Evolutionary conservation across 2,113 vertebrate species (phyloP).

Genomic region (Notarius quadriscutis): DNA sequence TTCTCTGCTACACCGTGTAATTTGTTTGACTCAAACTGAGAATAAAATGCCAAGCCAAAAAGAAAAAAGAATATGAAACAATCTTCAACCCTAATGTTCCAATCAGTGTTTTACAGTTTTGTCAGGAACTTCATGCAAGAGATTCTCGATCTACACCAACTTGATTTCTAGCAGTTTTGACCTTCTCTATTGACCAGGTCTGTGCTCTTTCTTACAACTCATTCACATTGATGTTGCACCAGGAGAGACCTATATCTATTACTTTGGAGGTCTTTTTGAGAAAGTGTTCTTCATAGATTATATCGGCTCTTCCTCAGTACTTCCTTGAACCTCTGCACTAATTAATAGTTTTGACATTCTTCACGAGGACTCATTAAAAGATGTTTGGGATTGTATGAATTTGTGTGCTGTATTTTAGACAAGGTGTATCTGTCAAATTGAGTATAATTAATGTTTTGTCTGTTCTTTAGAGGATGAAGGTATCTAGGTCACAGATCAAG

Average conservation of each 20-base stretch:
- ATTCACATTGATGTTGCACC: not conserved
- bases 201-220: not conserved
- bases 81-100: not conserved
- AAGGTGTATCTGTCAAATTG: constrained; percentile 4
- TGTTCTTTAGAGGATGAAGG: constrained; percentile 15
- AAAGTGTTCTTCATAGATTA: not conserved
- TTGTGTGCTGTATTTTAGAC: constrained; percentile 2
- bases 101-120: not conserved
- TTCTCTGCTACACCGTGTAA: not conserved
- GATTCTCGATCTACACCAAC: not conserved
- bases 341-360: not conserved
- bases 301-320: not conserved
- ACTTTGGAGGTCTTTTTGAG: not conserved
- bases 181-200: not conserved
- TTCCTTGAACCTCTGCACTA: constrained; percentile 1
- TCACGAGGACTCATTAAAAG: constrained; percentile 1
- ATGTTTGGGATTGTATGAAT: not conserved
- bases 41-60: constrained; percentile 3
- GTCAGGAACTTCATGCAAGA: not conserved
- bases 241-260: not conserved
- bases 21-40: not conserved
- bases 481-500: constrained; percentile 12
- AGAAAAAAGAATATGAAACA: not conserved
- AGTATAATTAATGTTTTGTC: constrained; percentile 25
- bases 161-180: constrained; percentile 7